Conservation (phyloP, 2,888 invertebrate species). For the Aricia artaxerxes region DNA sequence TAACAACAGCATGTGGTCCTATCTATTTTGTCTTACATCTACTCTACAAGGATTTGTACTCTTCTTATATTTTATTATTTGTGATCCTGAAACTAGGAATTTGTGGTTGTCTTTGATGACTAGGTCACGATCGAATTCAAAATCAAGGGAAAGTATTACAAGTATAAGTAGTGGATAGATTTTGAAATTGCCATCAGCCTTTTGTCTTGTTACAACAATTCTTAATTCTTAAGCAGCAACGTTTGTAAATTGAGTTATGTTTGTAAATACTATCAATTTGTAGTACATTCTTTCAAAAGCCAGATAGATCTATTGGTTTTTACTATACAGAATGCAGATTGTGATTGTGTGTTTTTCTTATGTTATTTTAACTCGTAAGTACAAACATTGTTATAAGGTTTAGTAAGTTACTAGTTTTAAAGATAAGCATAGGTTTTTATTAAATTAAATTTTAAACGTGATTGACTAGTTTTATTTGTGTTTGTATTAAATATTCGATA, state of each 20-base stretch:
- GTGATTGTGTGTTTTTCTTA: not conserved
- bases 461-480: not conserved
- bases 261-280: not conserved
- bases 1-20: conserved; percentile 76
- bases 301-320: not conserved
- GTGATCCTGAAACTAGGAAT: conserved; percentile 77
- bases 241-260: not conserved
- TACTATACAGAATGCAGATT: not conserved
- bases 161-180: conserved; percentile 52
- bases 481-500: no score
- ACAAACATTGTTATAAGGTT: not conserved
- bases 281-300: not conserved
- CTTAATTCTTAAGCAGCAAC: not conserved
- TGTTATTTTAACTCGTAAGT: conserved; percentile 20
- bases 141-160: conserved; percentile 60
- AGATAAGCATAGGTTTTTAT: not conserved
- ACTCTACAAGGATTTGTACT: conserved; percentile 82
- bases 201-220: not conserved
- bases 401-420: not conserved
- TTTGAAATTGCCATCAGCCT: not conserved
- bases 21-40: conserved; percentile 82
- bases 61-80: conserved; percentile 81
- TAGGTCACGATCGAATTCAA: conserved; percentile 51
- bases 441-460: not conserved
- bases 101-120: conserved; percentile 74